Conservation (phyloP, 2,888 invertebrate species). For the Callyntrura guangdongensis region DNA sequence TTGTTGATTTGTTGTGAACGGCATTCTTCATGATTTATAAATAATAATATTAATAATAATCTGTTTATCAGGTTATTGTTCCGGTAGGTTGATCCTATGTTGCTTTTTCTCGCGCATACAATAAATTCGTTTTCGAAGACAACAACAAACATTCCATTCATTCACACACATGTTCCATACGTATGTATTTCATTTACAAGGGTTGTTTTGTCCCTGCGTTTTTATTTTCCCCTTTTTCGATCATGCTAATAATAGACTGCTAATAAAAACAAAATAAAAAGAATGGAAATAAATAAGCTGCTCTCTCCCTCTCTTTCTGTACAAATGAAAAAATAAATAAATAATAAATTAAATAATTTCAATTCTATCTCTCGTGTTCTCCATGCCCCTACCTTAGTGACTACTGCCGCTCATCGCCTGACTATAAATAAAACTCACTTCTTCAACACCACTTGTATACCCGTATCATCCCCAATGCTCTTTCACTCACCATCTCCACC, state of each 20-base stretch:
- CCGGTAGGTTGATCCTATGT: too few relatives aligned
- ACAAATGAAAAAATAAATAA: conserved; percentile 48
- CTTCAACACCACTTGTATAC: not conserved
- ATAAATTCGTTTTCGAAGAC: too few relatives aligned
- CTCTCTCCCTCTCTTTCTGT: too few relatives aligned
- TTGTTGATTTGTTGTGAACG: too few relatives aligned
- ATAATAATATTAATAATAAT: too few relatives aligned
- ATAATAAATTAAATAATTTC: conserved; percentile 44
- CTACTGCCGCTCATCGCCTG: conserved; percentile 17
- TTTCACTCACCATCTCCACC: not conserved
- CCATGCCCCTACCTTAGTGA: not conserved
- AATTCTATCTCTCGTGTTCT: not conserved
- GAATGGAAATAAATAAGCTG: conserved; percentile 28
- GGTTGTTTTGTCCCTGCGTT: not conserved
- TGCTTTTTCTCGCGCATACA: too few relatives aligned
- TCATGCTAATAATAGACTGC: not conserved
- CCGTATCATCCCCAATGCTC: not conserved
- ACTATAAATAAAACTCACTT: conserved; percentile 13
- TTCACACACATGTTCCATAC: not conserved
- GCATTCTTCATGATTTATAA: too few relatives aligned
- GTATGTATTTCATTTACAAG: not conserved
- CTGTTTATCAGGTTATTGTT: too few relatives aligned
- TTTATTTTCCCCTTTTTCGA: not conserved
- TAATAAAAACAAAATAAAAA: conserved; percentile 9
- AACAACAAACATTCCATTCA: not conserved